phyloP scores from a whole-genome alignment of 2,113 vertebrate genomes.

The Seriola quinqueradiata region DNA sequence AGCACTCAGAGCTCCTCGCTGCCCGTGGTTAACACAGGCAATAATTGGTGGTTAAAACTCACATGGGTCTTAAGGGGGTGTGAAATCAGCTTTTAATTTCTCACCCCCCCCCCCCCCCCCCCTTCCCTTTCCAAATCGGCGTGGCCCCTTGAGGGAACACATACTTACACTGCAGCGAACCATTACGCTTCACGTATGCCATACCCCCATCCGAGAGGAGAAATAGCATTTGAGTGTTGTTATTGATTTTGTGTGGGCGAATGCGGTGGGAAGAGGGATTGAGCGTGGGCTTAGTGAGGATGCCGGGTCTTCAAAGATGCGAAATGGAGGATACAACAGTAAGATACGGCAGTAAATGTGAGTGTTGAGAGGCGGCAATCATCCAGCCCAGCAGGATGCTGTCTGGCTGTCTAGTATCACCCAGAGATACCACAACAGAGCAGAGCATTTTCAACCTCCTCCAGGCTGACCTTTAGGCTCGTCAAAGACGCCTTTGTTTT shows the following conservation, averaged over 20 bases:
- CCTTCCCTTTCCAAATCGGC: background rate
- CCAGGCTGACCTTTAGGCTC: conserved; percentile 65
- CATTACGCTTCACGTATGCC: conserved; percentile 58
- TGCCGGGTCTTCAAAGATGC: conserved; percentile 35
- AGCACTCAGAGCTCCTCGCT: conserved; percentile 26
- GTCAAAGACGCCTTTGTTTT: conserved; percentile 55
- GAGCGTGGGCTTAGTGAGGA: conserved; percentile 58
- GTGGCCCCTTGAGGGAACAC: conserved; percentile 51
- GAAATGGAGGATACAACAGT: conserved; percentile 55
- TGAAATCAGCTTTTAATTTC: conserved; percentile 72
- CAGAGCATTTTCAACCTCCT: conserved; percentile 28
- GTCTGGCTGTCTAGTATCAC: conserved; percentile 52
- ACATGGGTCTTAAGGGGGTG: conserved; percentile 56
- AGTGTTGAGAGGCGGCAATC: conserved; percentile 58
- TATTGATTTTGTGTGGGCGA: conserved; percentile 77
- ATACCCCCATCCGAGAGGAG: conserved; percentile 51
- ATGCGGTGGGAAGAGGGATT: conserved; percentile 35
- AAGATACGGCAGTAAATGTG: conserved; percentile 30
- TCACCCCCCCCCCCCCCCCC: background rate
- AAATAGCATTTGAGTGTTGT: conserved; percentile 71
- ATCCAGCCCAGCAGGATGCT: conserved; percentile 58
- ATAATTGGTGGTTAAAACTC: conserved; percentile 73
- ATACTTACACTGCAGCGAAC: conserved; percentile 53
- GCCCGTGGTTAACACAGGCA: conserved; percentile 47
- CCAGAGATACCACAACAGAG: conserved; percentile 32